phyloP scores from a whole-genome alignment of 2,113 vertebrate species.

The Glareola pratincola region DNA sequence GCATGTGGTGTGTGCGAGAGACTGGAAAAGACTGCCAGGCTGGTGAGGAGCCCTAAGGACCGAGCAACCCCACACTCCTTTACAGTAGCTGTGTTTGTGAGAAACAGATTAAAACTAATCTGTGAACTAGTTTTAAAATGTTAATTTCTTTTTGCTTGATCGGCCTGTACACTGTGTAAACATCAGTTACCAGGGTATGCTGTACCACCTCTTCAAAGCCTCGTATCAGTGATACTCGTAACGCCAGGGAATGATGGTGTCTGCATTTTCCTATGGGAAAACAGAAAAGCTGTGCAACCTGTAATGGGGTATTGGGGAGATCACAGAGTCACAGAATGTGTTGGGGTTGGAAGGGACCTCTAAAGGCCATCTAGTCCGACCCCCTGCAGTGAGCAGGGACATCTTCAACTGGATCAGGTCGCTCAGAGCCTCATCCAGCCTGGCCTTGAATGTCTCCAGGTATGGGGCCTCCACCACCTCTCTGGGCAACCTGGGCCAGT shows the following conservation, averaged over 20 bases:
- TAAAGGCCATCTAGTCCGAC: too few species aligned
- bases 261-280: background rate
- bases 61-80: background rate
- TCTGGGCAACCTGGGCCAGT: too few species aligned
- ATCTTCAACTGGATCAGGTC: too few species aligned
- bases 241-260: background rate
- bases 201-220: background rate
- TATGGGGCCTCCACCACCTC: too few species aligned
- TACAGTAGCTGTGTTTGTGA: background rate
- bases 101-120: background rate
- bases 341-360: too few species aligned
- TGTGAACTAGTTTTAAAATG: background rate
- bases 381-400: too few species aligned
- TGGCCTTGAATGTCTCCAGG: too few species aligned
- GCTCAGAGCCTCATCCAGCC: too few species aligned
- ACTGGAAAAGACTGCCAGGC: background rate
- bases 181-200: background rate
- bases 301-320: background rate
- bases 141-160: background rate
- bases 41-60: background rate
- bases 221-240: background rate
- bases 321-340: too few species aligned
- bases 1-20: background rate
- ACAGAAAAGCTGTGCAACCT: background rate
- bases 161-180: background rate